Base-by-base conservation (phyloP, 2,797 vertebrate species). In the Sebastes umbrosus region DNA sequence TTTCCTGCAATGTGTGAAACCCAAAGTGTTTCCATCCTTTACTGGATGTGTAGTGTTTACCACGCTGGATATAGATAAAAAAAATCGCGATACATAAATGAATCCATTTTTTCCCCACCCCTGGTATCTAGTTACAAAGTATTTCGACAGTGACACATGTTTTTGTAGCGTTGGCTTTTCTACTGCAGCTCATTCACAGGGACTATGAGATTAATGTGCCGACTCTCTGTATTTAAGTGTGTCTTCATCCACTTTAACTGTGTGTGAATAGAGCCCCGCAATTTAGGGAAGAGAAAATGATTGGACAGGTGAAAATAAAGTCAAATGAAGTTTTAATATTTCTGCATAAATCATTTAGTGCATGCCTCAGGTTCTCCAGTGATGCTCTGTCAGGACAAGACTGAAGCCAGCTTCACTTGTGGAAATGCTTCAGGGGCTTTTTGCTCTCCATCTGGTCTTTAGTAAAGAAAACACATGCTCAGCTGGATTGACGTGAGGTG, bases 381-480 rank as follows among this genome's bases (percentile, higher is more conserved):
- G 74, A 75, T 63, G 20, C 8, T 39, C 8, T 63, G n/a, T 11
- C n/a, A 66, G 27, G 43, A 9, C 12, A 9, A 34, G 25, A 25
- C 54, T 36, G 24, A 43, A 74, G 69, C 34, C 57, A 58, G 46
- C 10, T 80, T 52, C 22, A 43, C 59, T 50, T 50, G 29, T 68
- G 27, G 52, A 69, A 68, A 16, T 46, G 12, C 59, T 39, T 67
- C 7, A 2, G 67, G 18, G 10, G 6, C 1, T 34, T 32, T 63
- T 31, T 73, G 13, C 57, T 24, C 69, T 31, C 39, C 62, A 60
- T 75, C 39, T 75, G 58, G 16, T 24, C n/a, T 36, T 82, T 7
- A 18, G 55, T 58, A 69, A 79, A 71, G 67, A 73, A 74, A 82
- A 74, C 69, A 69, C 25, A 70, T 25, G 32, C n/a, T 82, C 55